A percentile compares a stretch with the other conserved stretches of the same genome.
phyloP scores from a whole-genome alignment of 2,888 invertebrate species.

The Chironomus riparius region DNA sequence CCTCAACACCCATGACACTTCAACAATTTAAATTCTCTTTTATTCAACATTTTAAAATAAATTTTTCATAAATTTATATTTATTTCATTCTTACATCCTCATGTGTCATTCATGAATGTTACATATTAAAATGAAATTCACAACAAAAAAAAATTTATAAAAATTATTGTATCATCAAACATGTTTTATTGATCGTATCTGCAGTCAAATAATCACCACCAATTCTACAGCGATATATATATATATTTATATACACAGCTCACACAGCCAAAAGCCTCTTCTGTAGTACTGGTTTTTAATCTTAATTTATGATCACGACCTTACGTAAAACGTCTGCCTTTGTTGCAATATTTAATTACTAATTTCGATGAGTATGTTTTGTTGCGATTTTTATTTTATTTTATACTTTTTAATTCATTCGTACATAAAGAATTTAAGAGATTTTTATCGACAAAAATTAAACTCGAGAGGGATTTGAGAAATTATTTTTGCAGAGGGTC shows the following conservation, averaged over 20 bases:
- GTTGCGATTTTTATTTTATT: background rate
- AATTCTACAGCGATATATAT: background rate
- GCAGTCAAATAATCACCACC: background rate
- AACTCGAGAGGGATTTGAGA: no score
- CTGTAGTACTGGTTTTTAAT: background rate
- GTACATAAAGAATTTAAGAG: no score
- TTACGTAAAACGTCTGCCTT: background rate
- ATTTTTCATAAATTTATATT: background rate
- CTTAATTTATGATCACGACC: constrained; percentile 18
- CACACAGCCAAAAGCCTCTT: no score
- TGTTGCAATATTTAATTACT: background rate
- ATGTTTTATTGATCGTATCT: background rate
- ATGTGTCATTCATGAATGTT: background rate
- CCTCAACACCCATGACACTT: no score
- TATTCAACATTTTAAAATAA: no score
- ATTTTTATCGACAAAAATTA: no score
- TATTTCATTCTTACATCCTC: background rate
- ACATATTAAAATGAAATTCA: background rate
- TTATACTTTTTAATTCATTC: no score
- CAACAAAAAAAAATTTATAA: no score
- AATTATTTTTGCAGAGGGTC: no score
- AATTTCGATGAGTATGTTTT: background rate
- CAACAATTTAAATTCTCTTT: no score
- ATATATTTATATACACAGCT: no score
- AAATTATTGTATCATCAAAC: constrained; percentile 12